Percentiles rank a stretch among this genome's conserved stretches.
phyloP scores from a whole-genome alignment of 2,113 vertebrate genomes.

The Crotophaga sulcirostris region DNA sequence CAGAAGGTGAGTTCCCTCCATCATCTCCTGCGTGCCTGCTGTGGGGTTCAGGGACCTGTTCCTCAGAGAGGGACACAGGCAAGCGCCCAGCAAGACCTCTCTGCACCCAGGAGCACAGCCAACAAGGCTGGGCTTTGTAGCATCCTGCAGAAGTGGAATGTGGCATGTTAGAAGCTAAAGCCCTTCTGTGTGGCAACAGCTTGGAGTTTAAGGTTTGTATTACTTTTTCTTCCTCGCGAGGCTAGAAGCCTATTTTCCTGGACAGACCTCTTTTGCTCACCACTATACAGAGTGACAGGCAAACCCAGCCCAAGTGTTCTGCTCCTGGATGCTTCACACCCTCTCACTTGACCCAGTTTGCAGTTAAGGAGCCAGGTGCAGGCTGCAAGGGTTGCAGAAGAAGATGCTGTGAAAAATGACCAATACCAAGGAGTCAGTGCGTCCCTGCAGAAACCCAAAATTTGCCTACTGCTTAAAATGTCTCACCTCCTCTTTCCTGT shows the following conservation, averaged over 20 bases:
- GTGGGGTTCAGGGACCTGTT: rapidly evolving
- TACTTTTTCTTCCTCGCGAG: background rate
- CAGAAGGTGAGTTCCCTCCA: background rate
- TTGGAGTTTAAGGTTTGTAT: background rate
- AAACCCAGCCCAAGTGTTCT: background rate
- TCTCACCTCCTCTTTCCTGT: background rate
- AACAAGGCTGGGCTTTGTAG: background rate
- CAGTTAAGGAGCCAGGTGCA: background rate
- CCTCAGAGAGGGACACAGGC: rapidly evolving
- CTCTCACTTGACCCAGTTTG: background rate
- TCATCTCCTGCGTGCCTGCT: background rate
- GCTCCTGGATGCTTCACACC: rapidly evolving
- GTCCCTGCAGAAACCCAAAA: background rate
- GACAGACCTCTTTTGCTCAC: background rate
- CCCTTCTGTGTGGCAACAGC: background rate
- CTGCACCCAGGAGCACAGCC: rapidly evolving
- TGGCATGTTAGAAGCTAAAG: background rate
- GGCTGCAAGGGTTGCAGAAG: background rate
- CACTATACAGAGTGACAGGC: background rate
- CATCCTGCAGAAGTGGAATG: rapidly evolving
- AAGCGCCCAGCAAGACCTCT: background rate
- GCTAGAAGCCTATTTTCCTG: background rate
- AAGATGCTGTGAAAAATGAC: background rate
- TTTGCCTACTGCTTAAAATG: background rate
- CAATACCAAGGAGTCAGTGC: background rate